A percentile compares a stretch with the other conserved stretches of the same genome.
phyloP scores from a whole-genome alignment of 2,888 invertebrate species.

The Molorchus minor region DNA sequence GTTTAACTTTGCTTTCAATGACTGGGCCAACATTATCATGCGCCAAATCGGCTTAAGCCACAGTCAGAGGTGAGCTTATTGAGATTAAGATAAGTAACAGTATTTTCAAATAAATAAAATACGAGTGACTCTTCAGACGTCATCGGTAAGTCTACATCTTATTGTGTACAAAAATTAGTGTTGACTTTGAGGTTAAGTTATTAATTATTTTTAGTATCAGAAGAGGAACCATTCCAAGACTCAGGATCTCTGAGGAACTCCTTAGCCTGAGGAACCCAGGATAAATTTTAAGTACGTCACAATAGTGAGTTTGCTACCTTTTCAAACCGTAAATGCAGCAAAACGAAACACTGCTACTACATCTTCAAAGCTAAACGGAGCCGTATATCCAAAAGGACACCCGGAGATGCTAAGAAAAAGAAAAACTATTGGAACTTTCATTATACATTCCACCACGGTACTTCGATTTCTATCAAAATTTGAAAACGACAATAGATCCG shows the following conservation, averaged over 20 bases:
- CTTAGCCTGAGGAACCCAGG: conserved; percentile 10
- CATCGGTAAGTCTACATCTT: not conserved
- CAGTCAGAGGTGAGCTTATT: not conserved
- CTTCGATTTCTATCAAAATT: not conserved
- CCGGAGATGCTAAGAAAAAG: not conserved
- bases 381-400: conserved; percentile 13
- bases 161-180: not conserved
- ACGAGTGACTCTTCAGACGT: not conserved
- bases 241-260: conserved; percentile 10
- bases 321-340: conserved; percentile 8
- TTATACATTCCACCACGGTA: not conserved
- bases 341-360: conserved; percentile 4
- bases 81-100: not conserved
- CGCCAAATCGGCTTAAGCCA: conserved; percentile 8
- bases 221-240: not conserved
- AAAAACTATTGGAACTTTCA: not conserved
- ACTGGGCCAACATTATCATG: conserved; percentile 3
- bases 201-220: not conserved
- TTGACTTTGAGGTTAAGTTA: not conserved
- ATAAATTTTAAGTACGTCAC: conserved; percentile 19
- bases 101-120: not conserved
- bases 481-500: not conserved
- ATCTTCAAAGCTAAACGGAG: conserved; percentile 1
- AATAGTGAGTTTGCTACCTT: conserved; percentile 11
- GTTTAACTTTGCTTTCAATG: not conserved